Evolutionary conservation across 2,113 vertebrate genomes (phyloP).

Genomic region (Thamnophis sirtalis): DNA sequence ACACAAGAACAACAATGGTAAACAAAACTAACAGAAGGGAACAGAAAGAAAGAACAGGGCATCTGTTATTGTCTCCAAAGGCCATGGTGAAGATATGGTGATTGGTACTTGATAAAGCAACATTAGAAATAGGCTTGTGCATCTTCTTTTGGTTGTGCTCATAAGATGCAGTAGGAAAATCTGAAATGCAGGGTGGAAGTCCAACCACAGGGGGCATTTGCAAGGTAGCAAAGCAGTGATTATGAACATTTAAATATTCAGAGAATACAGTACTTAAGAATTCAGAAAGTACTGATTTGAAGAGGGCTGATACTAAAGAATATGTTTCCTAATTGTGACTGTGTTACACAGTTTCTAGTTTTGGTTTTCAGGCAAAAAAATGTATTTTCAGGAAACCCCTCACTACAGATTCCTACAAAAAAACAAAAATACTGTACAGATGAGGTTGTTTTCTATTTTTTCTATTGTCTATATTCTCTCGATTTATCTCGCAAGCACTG

Average conservation of each 20-base stretch:
- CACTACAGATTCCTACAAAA: neutral
- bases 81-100: neutral
- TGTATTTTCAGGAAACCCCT: neutral
- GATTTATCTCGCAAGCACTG: neutral
- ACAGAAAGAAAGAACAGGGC: neutral
- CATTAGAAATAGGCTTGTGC: neutral
- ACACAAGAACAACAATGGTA: neutral
- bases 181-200: constrained; percentile 21
- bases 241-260: neutral
- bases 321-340: neutral
- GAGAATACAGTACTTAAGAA: neutral
- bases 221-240: neutral
- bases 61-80: neutral
- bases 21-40: neutral
- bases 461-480: neutral
- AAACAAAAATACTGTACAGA: neutral
- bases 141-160: constrained; percentile 29
- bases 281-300: neutral
- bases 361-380: neutral
- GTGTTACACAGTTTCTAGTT: neutral
- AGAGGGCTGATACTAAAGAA: neutral
- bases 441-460: neutral
- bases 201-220: neutral
- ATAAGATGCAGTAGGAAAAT: constrained; percentile 31
- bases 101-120: neutral